Base-by-base conservation (phyloP, 2,113 vertebrate genomes). In the Notothenia coriiceps region DNA sequence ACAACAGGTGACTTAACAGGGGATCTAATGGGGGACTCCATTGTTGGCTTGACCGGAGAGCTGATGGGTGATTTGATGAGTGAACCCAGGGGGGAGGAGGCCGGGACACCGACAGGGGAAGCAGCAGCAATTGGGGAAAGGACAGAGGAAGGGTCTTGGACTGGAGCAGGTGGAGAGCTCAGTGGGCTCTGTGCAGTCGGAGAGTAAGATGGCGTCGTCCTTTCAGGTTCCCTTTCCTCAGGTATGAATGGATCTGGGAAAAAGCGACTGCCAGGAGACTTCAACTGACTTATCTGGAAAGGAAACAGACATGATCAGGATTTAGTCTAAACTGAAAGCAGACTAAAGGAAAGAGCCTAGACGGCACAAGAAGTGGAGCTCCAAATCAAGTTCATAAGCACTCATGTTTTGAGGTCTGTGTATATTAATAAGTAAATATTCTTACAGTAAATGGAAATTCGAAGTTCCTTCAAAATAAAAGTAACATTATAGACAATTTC, bases 191-290 rank as follows among this genome's bases (percentile, higher is more conserved):
- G 91, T 60, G 70, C 40, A 1, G 70, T 43, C 12, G 88, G 81
- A n/a, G 84, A 74, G 47, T 33, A 88, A 63, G 85, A 82, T 25
- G 43, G 91, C 65, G 73, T 22, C 1, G 54, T 44, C 60, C 89
- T 88, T n/a, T 86, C 88, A 22, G 88, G 82, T 83, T 86, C 85
- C 20, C 63, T 74, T 64, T 92, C 92, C 66, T 93, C 93, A 4
- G 56, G 86, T 77, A 94, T 4, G 89, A 89, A 93, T 2, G 94
- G 96, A 17, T 96, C 95, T 11, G 94, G 91, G 83, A 96, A 97
- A 80, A 97, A 94, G 56, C 43, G 91, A 8, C 70, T 29, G 6
- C 93, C 84, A 0, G 96, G 94, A 59, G 96, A 94, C 75, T 88
- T 94, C 25, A 89, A 56, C 50, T 82, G 79, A 74, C 40, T 68